A percentile compares a stretch with the other conserved stretches of the same genome.
Conservation (phyloP, 2,113 vertebrate genomes). For the Loxodonta africana region DNA sequence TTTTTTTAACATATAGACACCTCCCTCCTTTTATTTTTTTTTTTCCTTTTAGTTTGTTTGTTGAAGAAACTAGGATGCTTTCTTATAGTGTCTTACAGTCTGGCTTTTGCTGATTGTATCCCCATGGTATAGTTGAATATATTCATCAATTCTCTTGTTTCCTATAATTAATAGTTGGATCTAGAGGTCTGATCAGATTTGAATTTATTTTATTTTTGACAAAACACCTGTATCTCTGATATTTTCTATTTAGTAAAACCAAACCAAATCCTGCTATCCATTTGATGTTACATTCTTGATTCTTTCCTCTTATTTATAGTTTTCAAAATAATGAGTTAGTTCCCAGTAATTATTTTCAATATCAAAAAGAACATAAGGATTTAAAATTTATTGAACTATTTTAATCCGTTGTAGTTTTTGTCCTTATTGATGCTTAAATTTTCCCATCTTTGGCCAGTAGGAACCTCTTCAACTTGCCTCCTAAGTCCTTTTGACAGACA, state of each 20-base stretch:
- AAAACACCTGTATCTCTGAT: background rate
- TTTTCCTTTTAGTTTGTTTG: background rate
- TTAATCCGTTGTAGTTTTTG: background rate
- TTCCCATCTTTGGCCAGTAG: background rate
- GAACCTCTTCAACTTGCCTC: background rate
- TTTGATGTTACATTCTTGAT: background rate
- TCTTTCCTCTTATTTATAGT: background rate
- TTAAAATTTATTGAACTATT: slow-evolving; percentile 36
- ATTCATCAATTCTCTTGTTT: background rate
- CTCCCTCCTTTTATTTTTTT: background rate
- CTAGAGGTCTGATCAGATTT: slow-evolving; percentile 11
- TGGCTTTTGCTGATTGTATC: background rate
- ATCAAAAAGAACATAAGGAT: background rate
- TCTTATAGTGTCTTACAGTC: background rate
- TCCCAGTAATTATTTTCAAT: background rate
- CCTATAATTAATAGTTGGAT: background rate
- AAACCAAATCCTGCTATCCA: too few species aligned
- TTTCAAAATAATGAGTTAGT: slow-evolving; percentile 18
- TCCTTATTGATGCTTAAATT: background rate
- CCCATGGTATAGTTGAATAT: background rate
- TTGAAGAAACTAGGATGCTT: background rate
- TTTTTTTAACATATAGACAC: background rate
- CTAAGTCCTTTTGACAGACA: background rate
- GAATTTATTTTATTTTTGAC: background rate
- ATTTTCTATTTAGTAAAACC: background rate